Base-by-base conservation (phyloP, 2,797 vertebrate species). In the Eupleurogrammus muticus region DNA sequence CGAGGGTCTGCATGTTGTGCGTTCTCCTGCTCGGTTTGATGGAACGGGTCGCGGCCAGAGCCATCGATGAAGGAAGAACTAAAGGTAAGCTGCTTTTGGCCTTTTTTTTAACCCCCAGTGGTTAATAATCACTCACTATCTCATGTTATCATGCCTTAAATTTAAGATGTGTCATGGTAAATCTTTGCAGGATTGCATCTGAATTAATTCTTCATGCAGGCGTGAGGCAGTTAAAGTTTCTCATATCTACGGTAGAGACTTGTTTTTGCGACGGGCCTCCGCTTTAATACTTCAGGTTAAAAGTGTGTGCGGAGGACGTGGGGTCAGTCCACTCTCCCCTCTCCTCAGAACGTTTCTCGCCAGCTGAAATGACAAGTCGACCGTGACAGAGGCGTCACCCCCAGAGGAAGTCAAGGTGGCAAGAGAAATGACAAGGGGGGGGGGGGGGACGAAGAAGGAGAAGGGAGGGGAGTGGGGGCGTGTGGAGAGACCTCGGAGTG, bases 61-160 rank as follows among this genome's bases (percentile, higher is more conserved):
- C 64, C 42, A 42, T 85, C 0, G 70, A 84, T 0, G 80, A 81
- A 11, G 75, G 75, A 11, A 79, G 84, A 68, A 61, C 55, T 21
- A 93, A 89, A 93, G 92, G 94, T 95, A 86, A 64, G 68, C 28
- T 5, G 36, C 20, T 13, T 23, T 13, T 47, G 44, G n/a, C 7
- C 44, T 47, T 17, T 46, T 46, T 46, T 19, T 19, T n/a, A n/a
- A 19, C 17, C 40, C 40, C 6, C n/a, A 0, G 19, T 2, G 19
- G 7, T 47, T 9, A 47, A 20, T 20, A 47, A 47, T 20, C 44
- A 19, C n/a, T 42, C 40, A 1, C 40, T 42, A 42, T 20, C 20
- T 32, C 5, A 24, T 36, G 32, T 28, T 13, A 49, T 21, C 19
- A 23, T 21, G 16, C 14, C 19, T 21, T 14, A 24, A 4, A 16